Percentiles rank a stretch among this genome's conserved stretches.
These are phyloP conservation scores for Leistus spinibarbis DNA, from an alignment of 2,888 invertebrate genomes.

Conservation along the genomic window DNA sequence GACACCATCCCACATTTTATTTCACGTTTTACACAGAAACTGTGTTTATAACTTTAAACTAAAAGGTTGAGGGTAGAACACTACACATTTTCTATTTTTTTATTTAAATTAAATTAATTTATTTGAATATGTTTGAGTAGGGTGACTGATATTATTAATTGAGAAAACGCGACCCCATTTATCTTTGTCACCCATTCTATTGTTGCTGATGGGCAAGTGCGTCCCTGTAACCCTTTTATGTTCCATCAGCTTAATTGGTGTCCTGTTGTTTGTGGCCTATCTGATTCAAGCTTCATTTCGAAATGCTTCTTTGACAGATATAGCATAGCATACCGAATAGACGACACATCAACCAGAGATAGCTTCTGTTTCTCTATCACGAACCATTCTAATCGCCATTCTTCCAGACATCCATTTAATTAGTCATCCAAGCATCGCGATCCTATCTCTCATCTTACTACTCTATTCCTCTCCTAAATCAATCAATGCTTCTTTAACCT, in stretches of 20 bases:
- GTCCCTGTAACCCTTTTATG: background rate
- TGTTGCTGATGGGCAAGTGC: background rate
- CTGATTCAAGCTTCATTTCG: conserved; percentile 22
- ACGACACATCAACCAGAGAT: conserved; percentile 10
- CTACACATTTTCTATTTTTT: too few species aligned
- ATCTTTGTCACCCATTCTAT: background rate
- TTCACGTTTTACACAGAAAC: too few species aligned
- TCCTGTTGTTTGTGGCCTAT: conserved; percentile 25
- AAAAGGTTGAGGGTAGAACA: too few species aligned
- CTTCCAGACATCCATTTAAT: background rate
- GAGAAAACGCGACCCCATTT: too few species aligned
- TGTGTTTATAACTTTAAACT: too few species aligned
- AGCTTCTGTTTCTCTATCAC: conserved; percentile 10
- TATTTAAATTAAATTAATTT: too few species aligned
- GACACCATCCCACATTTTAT: too few species aligned
- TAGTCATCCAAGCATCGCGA: too few species aligned
- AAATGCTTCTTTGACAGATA: conserved; percentile 25
- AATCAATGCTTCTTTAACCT: too few species aligned
- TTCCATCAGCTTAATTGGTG: conserved; percentile 30
- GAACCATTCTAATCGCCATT: background rate
- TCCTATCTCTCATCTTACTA: too few species aligned
- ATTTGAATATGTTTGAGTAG: too few species aligned
- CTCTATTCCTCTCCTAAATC: background rate
- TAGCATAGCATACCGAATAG: background rate
- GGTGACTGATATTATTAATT: too few species aligned